phyloP scores from a whole-genome alignment of 2,113 vertebrate genomes.

The Rissa tridactyla region DNA sequence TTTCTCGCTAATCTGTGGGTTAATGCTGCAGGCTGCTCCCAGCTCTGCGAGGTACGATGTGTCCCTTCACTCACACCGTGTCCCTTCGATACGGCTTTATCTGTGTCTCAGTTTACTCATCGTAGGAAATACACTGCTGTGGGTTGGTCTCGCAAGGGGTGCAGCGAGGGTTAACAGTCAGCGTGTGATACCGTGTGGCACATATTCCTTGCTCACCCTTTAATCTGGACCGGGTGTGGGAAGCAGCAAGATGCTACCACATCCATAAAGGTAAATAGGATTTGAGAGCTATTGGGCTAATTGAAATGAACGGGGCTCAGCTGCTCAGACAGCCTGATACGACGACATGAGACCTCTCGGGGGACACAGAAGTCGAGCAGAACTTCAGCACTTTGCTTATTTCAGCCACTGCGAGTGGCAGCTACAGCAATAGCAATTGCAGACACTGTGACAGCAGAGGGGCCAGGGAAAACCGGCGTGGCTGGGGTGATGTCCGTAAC shows the following conservation, averaged over 20 bases:
- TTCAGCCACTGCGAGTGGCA: conserved; percentile 23
- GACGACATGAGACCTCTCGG: background rate
- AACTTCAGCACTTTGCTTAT: conserved; percentile 2
- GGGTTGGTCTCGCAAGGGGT: background rate
- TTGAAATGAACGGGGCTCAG: conserved; percentile 29
- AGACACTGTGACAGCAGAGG: background rate
- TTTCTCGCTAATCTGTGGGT: background rate
- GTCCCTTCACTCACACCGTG: background rate
- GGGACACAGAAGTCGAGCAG: background rate
- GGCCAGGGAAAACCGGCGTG: background rate
- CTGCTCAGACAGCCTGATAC: background rate
- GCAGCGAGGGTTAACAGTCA: background rate
- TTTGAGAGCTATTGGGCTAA: conserved; percentile 30
- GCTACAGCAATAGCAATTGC: background rate
- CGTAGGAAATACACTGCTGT: background rate
- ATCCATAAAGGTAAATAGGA: conserved; percentile 49
- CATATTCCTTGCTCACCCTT: background rate
- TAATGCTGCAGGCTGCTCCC: background rate
- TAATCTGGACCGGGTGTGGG: background rate
- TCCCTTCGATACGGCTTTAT: background rate
- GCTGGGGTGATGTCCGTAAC: background rate
- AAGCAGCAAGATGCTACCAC: conserved; percentile 2
- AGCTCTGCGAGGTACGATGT: background rate
- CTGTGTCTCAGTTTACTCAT: background rate
- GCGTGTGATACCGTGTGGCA: background rate